Base-by-base conservation (phyloP, 2,113 vertebrate genomes). In the Limanda limanda region DNA sequence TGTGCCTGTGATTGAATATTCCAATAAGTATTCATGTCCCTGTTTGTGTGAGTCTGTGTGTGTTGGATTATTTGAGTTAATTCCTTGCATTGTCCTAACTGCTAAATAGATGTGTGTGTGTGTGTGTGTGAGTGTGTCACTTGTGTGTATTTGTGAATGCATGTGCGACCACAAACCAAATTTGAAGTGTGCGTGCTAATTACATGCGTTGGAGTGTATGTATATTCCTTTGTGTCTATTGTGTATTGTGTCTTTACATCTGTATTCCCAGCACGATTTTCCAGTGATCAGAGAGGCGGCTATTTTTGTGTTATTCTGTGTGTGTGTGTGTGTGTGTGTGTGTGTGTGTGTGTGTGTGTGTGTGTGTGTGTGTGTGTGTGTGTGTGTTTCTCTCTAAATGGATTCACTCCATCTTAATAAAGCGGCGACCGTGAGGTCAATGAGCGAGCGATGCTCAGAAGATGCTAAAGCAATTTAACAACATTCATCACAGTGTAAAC, bases 331-430 rank as follows among this genome's bases (percentile, higher is more conserved):
- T 59, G 8, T 35, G 13, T 47, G 21, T 74, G 25, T 35, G 18
- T 70, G 47, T 52, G 14, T 63, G 15, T 42, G 21, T 42, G 37
- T 73, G 31, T 55, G n/a, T 66, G 55, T 72, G 56, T 67, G 55
- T 35, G 47, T 71, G 73, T 37, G 57, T 54, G 18, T 58, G 15
- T 42, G 31, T 35, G 51, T 74, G 54, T 56, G 21, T 61, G 48
- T 73, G 61, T 71, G 48, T 25, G 55, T 71, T 68, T 66, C 52
- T 24, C 3, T 2, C 76, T 78, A 59, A 88, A 81, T 70, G 68
- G 62, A 85, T 82, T 68, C 52, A 55, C 60, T 85, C 74, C 80
- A 69, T 82, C 76, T 80, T 78, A 84, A 74, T 71, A 56, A 59
- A 66, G 54, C 73, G 56, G 47, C 54, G 77, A 64, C 59, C 25